Evolutionary conservation across 2,888 invertebrate species (phyloP).

Genomic region (Julus scanicus): DNA sequence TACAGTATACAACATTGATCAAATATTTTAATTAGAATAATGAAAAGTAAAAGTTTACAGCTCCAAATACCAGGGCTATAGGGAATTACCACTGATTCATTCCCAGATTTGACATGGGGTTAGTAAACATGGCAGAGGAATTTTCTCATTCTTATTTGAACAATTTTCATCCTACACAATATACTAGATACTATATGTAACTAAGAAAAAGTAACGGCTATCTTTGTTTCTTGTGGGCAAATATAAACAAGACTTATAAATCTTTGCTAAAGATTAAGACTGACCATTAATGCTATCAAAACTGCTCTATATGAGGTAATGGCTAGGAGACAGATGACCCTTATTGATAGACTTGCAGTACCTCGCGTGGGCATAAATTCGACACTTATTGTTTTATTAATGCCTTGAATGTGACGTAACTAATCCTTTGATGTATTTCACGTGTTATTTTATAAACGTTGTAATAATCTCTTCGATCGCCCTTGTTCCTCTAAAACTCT

Average conservation of each 20-base stretch:
- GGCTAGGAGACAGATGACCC: not conserved
- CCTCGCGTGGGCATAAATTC: not conserved
- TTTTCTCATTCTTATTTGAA: too few species aligned
- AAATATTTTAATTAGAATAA: too few species aligned
- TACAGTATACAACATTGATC: too few species aligned
- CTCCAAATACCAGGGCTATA: too few species aligned
- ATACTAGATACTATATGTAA: too few species aligned
- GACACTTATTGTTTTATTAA: not conserved
- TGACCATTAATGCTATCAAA: not conserved
- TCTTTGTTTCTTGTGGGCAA: not conserved
- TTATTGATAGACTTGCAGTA: not conserved
- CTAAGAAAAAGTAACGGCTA: too few species aligned
- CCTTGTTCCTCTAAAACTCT: not conserved
- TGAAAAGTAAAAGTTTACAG: too few species aligned
- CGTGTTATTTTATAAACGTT: slow-evolving; percentile 1
- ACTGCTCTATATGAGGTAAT: not conserved
- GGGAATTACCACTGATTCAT: too few species aligned
- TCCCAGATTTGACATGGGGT: too few species aligned
- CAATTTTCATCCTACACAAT: too few species aligned
- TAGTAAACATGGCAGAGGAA: too few species aligned
- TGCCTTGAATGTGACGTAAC: not conserved
- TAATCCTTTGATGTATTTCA: slow-evolving; percentile 1
- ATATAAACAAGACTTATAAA: not conserved
- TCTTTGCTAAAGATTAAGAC: not conserved
- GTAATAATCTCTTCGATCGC: slow-evolving; percentile 8